Percentiles rank a stretch among this genome's conserved stretches.
Evolutionary conservation across 1,140 invertebrate species (phyloP).

Genomic region (Subanguina moxae): DNA sequence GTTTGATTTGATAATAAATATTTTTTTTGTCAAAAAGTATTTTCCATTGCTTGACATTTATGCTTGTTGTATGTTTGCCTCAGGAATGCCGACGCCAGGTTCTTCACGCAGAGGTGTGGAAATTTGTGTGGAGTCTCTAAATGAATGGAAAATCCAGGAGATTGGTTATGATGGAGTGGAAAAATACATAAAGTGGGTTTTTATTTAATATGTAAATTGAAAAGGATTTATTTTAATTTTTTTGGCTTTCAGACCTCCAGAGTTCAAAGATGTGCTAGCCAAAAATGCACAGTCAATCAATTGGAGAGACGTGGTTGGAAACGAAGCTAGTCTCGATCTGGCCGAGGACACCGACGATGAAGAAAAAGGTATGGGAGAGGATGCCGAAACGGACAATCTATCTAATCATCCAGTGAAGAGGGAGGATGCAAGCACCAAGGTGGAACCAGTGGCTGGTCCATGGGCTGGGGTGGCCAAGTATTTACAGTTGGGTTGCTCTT

Average conservation of each 20-base stretch:
- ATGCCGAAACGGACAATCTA: background rate
- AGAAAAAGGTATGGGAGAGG: constrained; percentile 3
- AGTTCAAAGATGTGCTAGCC: constrained; percentile 37
- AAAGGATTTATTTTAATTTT: background rate
- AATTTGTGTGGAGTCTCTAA: constrained; percentile 39
- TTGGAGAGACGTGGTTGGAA: constrained; percentile 36
- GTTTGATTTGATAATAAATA: no score
- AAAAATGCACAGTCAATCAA: constrained; percentile 33
- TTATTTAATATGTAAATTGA: background rate
- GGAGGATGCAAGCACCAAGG: constrained; percentile 9
- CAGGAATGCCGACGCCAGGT: constrained; percentile 5
- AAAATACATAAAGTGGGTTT: constrained; percentile 40
- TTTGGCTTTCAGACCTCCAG: constrained; percentile 39
- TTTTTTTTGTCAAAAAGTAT: no score
- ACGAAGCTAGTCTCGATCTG: constrained; percentile 24
- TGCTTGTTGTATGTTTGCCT: background rate
- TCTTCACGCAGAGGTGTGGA: constrained; percentile 23
- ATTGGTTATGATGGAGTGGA: constrained; percentile 41
- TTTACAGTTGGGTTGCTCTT: constrained; percentile 35
- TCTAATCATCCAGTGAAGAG: background rate
- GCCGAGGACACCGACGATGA: constrained; percentile 27
- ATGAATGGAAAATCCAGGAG: constrained; percentile 48
- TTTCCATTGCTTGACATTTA: no score
- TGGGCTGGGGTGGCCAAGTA: constrained; percentile 42
- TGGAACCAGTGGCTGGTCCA: constrained; percentile 41